Evolutionary conservation across 2,888 invertebrate genomes (phyloP), one percentile per base, ranked within the genome.

Genomic region (Chrysolina americana): DNA sequence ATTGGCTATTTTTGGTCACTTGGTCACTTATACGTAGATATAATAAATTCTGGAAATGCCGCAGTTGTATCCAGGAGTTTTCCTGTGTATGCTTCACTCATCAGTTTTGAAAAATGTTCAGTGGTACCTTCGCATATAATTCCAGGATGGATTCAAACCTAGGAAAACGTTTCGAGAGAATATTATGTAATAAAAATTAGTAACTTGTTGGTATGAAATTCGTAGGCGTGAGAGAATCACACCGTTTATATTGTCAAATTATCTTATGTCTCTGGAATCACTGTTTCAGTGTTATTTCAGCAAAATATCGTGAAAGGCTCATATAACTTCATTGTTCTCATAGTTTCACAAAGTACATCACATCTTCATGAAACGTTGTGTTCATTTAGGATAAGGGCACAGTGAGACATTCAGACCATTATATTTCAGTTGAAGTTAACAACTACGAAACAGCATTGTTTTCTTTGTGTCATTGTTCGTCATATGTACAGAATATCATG

Each of bases 391-490:
- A 59, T 59, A n/a, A 59, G 59, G 36, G 59, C 59, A 59, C 9
- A 15, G 28, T 6, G 21, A 28, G 59, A 36, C 59, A 59, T 28
- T 59, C n/a, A 59, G 36, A n/a, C 59, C 59, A 59, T 28, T 59
- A 59, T 59, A 59, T 28, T 15, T n/a, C 15, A 23, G 59, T n/a
- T 59, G 53, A 53, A 53, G 53, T 53, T 53, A 17, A 59, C 53
- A 53, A 53, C 53, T 53, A 11, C 11, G n/a, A 59, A n/a, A 59
- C 36, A 28, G 59, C 59, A 28, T 28, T 59, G 59, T 17, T 36
- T 59, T n/a, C 59, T 59, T 59, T 15, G 59, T 36, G 28, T 36
- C n/a, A 59, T 59, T 59, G 59, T 59, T 23, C 13, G 59, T 59
- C 13, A 28, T n/a, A 59, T 53, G 13, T 9, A 13, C 2, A 15